Evolutionary conservation across 1,140 invertebrate species (phyloP), one percentile per base, ranked within the genome.

Genomic region (Bradysia coprophila): DNA sequence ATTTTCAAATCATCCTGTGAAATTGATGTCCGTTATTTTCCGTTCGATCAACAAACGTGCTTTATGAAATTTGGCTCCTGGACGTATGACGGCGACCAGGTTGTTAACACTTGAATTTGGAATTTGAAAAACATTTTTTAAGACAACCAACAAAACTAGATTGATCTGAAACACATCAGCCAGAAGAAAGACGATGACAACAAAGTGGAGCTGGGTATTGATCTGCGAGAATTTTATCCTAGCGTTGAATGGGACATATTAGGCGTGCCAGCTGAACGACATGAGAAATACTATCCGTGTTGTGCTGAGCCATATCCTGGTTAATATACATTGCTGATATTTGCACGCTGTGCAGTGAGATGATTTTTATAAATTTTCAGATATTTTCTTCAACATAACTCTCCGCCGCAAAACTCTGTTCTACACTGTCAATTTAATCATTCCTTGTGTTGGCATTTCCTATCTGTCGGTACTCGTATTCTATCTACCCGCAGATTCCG

Each of bases 1-100:
- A 97, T 98, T 56, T 98, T 96, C 61, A 98, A 98, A 62, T 95
- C 90, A 11, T 96, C 91, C 2, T 99, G 95, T 54, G 88, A 94
- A 65, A 92, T 94, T 43, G 90, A 96, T 59, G 90, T 97, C 1
- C 72, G 84, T 37, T 90, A 93, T 60, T 97, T 98, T 64, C 92
- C 92, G 1, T 97, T 95, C 57, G 93, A 96, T 66, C 83, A 95
- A 53, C 94, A 98, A 61, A 88, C 83, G 0, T 94, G 89, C 62
- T 88, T 90, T 61, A 84, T 94, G 78, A 93, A 92, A 54, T 94
- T 94, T 54, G 94, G 93, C 4, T 95, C 90, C 0, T 98, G 94
- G 95, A 94, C 90, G 2, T 98, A 97, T 59, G 92, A 97, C 55
- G 91, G 91, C 36, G 82, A 85, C 62, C 83, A 91, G 74, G 81